Evolutionary conservation across 2,797 vertebrate species (phyloP), one percentile per base, ranked within the genome.

Genomic region (Hoplostethus atlanticus): DNA sequence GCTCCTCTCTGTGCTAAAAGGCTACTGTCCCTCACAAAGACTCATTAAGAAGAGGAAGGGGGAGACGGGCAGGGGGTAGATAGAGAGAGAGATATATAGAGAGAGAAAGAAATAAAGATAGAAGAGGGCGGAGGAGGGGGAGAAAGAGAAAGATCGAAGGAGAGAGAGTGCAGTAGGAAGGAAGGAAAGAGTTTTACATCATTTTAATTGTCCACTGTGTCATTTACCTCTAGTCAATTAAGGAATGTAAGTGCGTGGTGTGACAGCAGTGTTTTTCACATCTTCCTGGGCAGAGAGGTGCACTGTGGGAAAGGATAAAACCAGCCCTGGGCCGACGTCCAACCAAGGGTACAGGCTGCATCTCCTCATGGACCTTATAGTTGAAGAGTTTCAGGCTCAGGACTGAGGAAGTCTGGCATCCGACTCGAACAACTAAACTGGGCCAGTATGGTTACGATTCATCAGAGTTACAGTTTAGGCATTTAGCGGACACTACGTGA

Each of bases 11-110:
- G 73, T 65, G 73, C 84, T 91, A 89, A 91, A 91, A 91, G 87
- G 80, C 81, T 72, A 81, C 76, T 75, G 86, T 88, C 85, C 81
- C 82, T 87, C 85, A 86, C 82, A 87, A 87, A 88, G 88, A 90
- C 73, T 85, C 86, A 88, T 92, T 89, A 88, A 59, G 55, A 68
- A 69, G 79, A 77, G 75, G 75, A 62, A 71, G 62, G 55, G 54
- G 64, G 47, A 66, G 67, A 76, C 46, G 68, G 46, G 38, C 48
- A 48, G 28, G 48, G 15, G n/a, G 21, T 21, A 21, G 21, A 21
- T 21, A 21, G 57, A 36, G 67, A 79, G 54, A 59, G 52, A 48
- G 48, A 66, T 48, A 55, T 55, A 62, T 9, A 7, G 59, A 79
- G 51, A 62, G 60, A 78, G 21, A 64, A n/a, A 47, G 53, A 60